Percentiles rank a stretch among this genome's conserved stretches.
These are phyloP conservation scores for Troides aeacus DNA, from an alignment of 2,888 invertebrate genomes.

Conservation along the genomic window DNA sequence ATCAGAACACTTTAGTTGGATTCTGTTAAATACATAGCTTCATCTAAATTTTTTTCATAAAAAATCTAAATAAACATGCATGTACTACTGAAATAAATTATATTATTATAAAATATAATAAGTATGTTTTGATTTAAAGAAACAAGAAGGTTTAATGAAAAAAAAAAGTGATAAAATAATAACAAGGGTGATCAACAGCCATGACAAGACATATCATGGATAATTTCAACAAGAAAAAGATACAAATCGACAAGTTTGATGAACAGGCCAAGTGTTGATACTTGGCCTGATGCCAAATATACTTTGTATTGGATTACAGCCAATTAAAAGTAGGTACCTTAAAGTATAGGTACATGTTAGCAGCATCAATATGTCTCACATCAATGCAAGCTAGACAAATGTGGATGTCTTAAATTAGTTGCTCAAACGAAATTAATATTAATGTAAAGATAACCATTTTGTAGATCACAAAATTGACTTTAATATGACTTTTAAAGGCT, in stretches of 20 bases:
- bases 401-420: constrained; percentile 65
- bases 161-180: not conserved
- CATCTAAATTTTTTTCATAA: no score
- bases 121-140: no score
- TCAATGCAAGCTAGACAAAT: constrained; percentile 61
- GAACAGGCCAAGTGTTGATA: constrained; percentile 72
- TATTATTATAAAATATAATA: no score
- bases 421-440: constrained; percentile 37
- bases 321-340: constrained; percentile 74
- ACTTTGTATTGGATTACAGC: constrained; percentile 79
- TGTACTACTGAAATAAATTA: no score
- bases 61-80: no score
- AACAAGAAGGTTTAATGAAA: no score
- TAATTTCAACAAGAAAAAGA: constrained; percentile 69
- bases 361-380: constrained; percentile 69
- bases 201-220: constrained; percentile 41
- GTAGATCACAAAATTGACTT: constrained; percentile 24
- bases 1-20: no score
- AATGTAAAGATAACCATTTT: constrained; percentile 1
- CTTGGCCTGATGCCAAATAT: constrained; percentile 70
- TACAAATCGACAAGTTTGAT: constrained; percentile 75
- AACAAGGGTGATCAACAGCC: constrained; percentile 33
- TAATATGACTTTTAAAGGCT: constrained; percentile 47
- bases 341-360: constrained; percentile 52
- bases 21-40: no score